Evolutionary conservation across 2,113 vertebrate genomes (phyloP).

Genomic region (Cnemophilus loriae): DNA sequence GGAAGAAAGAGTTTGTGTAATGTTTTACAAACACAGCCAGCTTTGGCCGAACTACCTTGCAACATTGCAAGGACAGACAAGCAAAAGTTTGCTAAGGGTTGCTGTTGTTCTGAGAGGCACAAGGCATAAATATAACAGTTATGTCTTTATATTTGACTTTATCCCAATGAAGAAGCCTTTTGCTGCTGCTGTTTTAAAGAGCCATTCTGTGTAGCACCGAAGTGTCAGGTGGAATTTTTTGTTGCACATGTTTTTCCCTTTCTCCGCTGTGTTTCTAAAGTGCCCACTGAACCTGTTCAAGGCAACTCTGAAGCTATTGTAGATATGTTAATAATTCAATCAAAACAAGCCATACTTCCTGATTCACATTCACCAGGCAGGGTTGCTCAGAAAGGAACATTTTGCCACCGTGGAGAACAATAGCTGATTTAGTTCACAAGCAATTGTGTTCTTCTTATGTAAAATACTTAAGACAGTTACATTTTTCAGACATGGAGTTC

Average conservation of each 20-base stretch:
- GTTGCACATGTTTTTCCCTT: not conserved
- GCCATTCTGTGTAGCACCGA: not conserved
- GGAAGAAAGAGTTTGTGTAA: slow-evolving; percentile 37
- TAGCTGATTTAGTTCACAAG: not conserved
- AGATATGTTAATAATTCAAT: slow-evolving; percentile 21
- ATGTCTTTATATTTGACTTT: not conserved
- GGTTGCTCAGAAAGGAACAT: not conserved
- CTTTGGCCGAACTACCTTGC: not conserved
- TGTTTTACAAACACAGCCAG: not conserved
- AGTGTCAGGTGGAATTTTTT: not conserved
- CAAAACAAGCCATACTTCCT: slow-evolving; percentile 1
- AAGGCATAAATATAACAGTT: not conserved
- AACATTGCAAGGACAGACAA: slow-evolving; percentile 1
- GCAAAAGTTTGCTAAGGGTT: not conserved
- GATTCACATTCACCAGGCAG: not conserved
- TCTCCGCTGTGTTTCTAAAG: slow-evolving; percentile 44
- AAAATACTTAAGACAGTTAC: not conserved
- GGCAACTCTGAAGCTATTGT: slow-evolving; percentile 34
- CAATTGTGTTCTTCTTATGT: not conserved
- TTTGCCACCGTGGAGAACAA: not conserved
- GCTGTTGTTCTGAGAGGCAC: not conserved
- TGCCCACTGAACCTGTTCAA: slow-evolving; percentile 33
- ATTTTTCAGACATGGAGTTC: not conserved
- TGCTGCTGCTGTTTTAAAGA: slow-evolving; percentile 15
- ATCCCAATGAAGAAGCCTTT: not conserved